Conservation (phyloP, 2,797 vertebrate genomes). For the Anabacerthia variegaticeps region DNA sequence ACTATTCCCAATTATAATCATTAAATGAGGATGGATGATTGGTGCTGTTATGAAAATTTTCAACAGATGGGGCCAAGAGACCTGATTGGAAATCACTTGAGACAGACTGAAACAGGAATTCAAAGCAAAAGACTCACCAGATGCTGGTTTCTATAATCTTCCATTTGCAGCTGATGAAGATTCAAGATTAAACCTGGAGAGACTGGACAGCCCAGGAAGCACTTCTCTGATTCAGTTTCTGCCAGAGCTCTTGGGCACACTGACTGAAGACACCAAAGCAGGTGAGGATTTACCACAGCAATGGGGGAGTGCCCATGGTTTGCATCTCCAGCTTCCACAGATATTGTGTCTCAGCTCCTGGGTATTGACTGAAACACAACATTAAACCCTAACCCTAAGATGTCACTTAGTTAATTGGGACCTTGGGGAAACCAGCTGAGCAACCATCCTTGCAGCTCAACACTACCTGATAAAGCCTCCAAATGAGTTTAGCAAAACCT, state of each 20-base stretch:
- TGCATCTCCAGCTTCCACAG: not conserved
- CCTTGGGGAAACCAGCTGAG: not conserved
- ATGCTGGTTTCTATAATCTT: not conserved
- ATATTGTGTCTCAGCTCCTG: fast-evolving
- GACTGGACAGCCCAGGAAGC: not conserved
- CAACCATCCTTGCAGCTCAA: not conserved
- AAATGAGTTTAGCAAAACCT: not conserved
- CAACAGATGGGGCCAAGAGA: not conserved
- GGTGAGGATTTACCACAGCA: conserved; percentile 45
- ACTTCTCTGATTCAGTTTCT: conserved; percentile 31
- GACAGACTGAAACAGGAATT: not conserved
- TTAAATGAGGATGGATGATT: not conserved
- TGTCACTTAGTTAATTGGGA: not conserved
- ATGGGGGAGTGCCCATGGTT: not conserved
- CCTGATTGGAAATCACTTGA: not conserved
- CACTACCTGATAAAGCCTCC: not conserved
- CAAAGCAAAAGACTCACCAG: not conserved
- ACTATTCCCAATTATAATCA: not conserved
- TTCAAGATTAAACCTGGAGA: not conserved
- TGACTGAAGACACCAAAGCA: conserved; percentile 11
- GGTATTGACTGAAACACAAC: not conserved
- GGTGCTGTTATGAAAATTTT: not conserved
- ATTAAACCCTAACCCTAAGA: no score
- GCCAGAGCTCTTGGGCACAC: not conserved
- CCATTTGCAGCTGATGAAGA: conserved; percentile 36